phyloP scores from a whole-genome alignment of 2,113 vertebrate genomes.

The Carlito syrichta region DNA sequence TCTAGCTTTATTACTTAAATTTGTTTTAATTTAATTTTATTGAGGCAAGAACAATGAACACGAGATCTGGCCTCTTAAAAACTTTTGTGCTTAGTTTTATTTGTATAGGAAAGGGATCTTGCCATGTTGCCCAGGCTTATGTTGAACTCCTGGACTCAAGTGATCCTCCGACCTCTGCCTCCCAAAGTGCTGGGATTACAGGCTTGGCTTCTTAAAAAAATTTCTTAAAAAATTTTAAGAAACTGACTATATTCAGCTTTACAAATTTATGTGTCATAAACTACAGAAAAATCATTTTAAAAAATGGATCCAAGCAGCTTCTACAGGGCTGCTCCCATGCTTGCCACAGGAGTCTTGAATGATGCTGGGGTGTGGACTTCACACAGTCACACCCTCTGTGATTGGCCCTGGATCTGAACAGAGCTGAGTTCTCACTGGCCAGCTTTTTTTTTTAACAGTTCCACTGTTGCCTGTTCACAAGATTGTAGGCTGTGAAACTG shows the following conservation, averaged over 20 bases:
- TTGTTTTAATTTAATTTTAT: not conserved
- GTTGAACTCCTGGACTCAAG: not conserved
- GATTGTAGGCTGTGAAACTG: not conserved
- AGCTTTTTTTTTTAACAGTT: not conserved
- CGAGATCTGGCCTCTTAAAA: not conserved
- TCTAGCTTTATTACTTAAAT: not conserved
- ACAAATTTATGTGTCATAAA: not conserved
- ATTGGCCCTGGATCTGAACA: not conserved
- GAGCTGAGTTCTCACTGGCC: not conserved
- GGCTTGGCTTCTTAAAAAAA: no score
- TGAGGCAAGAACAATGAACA: not conserved
- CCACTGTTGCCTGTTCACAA: accelerated
- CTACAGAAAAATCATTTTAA: not conserved
- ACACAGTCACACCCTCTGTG: not conserved
- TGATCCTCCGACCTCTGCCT: not conserved
- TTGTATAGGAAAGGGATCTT: no score
- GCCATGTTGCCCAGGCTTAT: not conserved
- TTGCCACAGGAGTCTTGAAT: accelerated
- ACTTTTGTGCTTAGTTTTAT: no score
- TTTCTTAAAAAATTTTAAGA: no score
- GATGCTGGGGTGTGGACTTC: not conserved
- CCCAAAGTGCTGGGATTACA: not conserved
- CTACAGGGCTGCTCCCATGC: not conserved
- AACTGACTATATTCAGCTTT: not conserved
- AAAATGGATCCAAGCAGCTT: not conserved